Conservation (phyloP, 64 coral and sea anemone species). For the Porites lutea region DNA sequence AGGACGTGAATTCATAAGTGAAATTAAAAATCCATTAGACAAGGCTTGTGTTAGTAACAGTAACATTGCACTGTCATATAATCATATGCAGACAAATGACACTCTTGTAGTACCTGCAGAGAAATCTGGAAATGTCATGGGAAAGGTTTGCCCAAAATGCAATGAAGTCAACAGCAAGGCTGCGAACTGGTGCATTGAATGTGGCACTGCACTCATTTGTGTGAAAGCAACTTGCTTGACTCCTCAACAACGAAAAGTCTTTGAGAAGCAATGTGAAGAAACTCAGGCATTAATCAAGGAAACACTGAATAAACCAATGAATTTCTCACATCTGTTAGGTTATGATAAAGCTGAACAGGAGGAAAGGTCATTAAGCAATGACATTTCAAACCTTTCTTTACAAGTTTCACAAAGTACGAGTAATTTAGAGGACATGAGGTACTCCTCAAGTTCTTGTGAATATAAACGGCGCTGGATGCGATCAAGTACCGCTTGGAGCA, state of each 20-base stretch:
- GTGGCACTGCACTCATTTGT: constrained; percentile 76
- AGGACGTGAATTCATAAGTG: neutral
- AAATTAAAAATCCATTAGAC: neutral
- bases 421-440: constrained; percentile 51
- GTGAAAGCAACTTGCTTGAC: constrained; percentile 44
- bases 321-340: constrained; percentile 28
- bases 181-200: constrained; percentile 94
- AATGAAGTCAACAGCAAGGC: constrained; percentile 75
- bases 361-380: constrained; percentile 9
- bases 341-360: constrained; percentile 39
- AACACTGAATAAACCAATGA: constrained; percentile 44
- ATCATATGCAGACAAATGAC: neutral
- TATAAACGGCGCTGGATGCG: constrained; percentile 93
- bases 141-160: constrained; percentile 78
- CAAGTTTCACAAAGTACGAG: constrained; percentile 37
- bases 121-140: constrained; percentile 2
- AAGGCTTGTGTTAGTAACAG: neutral
- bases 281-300: constrained; percentile 57
- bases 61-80: neutral
- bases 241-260: constrained; percentile 47
- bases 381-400: constrained; percentile 32
- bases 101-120: neutral
- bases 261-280: constrained; percentile 62
- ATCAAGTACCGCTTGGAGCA: constrained; percentile 93
- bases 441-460: constrained; percentile 53